Evolutionary conservation across 2,113 vertebrate species (phyloP), one percentile per base, ranked within the genome.

Genomic region (Syngnathus typhle): DNA sequence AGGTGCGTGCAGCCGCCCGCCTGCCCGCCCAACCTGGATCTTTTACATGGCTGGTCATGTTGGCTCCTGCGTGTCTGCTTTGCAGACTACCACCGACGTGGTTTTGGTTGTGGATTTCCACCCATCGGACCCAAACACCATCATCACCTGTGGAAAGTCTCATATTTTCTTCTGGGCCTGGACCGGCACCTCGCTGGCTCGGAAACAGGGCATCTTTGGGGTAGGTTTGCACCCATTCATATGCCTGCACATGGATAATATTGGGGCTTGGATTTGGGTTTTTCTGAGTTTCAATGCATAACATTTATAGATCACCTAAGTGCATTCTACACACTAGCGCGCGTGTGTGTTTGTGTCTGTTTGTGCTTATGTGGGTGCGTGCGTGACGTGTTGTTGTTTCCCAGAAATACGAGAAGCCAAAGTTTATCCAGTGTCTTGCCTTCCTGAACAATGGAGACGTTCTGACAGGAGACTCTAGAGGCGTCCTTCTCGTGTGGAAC

Each of bases 151-250:
- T 72, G 97, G 97, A n/a, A 99, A 98, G 89, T 98, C 95, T 63
- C 97, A 99, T 89, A 96, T 98, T 82, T 98, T 99, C 91, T 98
- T 99, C 89, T 98, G 97, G 97, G 95, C 95, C 59, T 99, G 97
- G 97, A 93, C 72, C 11, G 94, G 95, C 58, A 95, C 88, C 83
- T 94, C 95, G 0, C 90, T 99, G 82, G 92, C 94, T 64, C 93
- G 95, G 55, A 99, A 99, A 88, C 96, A 98, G 79, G 97, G 96
- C 60, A 95, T 99, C 83, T 98, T 99, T 85, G 97, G 97, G 91
- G 97, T 99, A 27, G 39, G 36, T 10, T n/a, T 1, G 15, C 36
- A 7, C 10, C 1, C 21, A 6, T 27, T 21, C 12, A 10, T 56
- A 8, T 32, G 27, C 2, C 27, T 32, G 27, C 27, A 32, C 27